These are phyloP conservation scores for Stichodactyla helianthus DNA, from an alignment of 64 coral and sea anemone genomes.

Conservation along the genomic window DNA sequence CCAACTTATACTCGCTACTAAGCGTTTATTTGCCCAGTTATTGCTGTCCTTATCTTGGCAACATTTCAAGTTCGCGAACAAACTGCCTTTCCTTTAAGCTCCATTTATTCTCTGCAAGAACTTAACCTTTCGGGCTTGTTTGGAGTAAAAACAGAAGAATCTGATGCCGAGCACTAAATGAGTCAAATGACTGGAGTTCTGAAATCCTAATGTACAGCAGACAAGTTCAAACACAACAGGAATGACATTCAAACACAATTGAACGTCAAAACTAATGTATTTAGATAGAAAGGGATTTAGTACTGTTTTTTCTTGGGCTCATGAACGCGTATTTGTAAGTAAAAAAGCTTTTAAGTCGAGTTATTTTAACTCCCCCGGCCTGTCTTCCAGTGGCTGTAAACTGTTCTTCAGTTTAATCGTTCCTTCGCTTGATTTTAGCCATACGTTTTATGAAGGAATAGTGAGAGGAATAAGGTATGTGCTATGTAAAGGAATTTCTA, in stretches of 20 bases:
- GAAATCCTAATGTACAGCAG: background rate
- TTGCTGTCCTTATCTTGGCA: too few relatives aligned
- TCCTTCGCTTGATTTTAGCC: too few relatives aligned
- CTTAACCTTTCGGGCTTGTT: background rate
- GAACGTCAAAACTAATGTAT: background rate
- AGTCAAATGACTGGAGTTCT: background rate
- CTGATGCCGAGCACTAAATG: background rate
- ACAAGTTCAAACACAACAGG: background rate
- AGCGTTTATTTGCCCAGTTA: too few relatives aligned
- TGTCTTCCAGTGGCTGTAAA: background rate
- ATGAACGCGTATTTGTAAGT: background rate
- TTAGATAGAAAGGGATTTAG: background rate
- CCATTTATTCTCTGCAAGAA: background rate
- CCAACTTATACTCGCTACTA: too few relatives aligned
- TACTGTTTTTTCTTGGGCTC: background rate
- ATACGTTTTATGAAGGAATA: too few relatives aligned
- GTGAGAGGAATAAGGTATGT: too few relatives aligned
- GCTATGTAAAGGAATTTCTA: too few relatives aligned
- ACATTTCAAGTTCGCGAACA: too few relatives aligned
- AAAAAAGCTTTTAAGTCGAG: slow-evolving; percentile 3
- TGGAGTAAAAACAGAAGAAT: background rate
- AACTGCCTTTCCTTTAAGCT: too few relatives aligned
- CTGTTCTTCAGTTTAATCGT: too few relatives aligned
- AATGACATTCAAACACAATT: background rate
- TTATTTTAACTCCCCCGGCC: background rate